Evolutionary conservation across 2,888 invertebrate species (phyloP).

Genomic region (Pharmacophagus antenor): DNA sequence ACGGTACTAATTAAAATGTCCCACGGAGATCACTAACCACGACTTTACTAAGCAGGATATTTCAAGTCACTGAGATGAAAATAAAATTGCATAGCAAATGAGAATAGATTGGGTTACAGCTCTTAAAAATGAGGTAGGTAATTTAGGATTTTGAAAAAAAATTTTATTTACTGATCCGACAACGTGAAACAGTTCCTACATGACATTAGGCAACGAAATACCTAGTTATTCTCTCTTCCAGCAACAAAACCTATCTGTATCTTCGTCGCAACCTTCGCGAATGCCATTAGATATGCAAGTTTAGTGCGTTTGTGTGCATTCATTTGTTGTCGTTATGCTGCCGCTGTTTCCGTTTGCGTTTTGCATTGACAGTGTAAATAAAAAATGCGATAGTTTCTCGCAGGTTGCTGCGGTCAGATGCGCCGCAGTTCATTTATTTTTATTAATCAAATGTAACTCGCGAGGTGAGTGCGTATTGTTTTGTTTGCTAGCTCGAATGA

Average conservation of each 20-base stretch:
- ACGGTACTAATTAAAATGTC: neutral
- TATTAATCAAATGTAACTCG: conserved; percentile 12
- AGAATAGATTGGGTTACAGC: too few species aligned
- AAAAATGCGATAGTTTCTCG: conserved; percentile 23
- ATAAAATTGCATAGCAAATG: neutral
- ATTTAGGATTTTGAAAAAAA: too few species aligned
- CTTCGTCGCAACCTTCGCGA: conserved; percentile 48
- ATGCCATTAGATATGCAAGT: conserved; percentile 65
- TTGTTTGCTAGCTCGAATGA: conserved; percentile 1
- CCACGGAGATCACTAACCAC: neutral
- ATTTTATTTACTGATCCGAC: too few species aligned
- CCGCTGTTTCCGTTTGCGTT: conserved; percentile 49
- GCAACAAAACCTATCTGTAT: conserved; percentile 10
- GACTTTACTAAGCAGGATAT: neutral
- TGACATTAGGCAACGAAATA: too few species aligned
- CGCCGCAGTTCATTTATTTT: conserved; percentile 1
- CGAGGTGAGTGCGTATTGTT: conserved; percentile 1
- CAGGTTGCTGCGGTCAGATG: conserved; percentile 1
- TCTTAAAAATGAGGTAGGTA: too few species aligned
- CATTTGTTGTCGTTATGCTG: conserved; percentile 53
- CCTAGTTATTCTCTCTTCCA: conserved; percentile 17
- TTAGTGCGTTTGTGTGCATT: conserved; percentile 53
- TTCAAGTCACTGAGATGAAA: neutral
- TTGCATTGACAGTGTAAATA: conserved; percentile 41
- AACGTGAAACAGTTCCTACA: too few species aligned